These are phyloP conservation scores for Pentamera pediparva DNA, from an alignment of 53 echinoderm and acorn worm species.

Conservation along the genomic window DNA sequence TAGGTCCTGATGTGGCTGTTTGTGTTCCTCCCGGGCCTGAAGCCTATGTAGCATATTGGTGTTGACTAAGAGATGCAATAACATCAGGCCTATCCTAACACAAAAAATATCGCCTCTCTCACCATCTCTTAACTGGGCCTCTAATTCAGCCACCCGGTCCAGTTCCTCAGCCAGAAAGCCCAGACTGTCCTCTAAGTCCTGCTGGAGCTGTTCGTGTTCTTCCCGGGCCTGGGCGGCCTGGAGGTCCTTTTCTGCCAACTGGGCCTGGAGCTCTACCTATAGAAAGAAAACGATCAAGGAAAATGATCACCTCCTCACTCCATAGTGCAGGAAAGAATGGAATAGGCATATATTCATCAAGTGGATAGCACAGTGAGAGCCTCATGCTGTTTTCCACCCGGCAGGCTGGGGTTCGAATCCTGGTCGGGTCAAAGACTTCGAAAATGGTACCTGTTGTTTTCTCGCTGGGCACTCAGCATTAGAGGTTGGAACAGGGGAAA, in stretches of 20 bases:
- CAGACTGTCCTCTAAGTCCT: slow-evolving; percentile 72
- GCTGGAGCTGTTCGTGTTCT: slow-evolving; percentile 43
- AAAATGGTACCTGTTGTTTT: too few relatives aligned
- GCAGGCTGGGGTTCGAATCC: too few relatives aligned
- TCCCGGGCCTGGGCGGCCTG: slow-evolving; percentile 47
- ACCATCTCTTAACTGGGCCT: slow-evolving; percentile 70
- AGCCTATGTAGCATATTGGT: too few relatives aligned
- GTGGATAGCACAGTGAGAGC: too few relatives aligned
- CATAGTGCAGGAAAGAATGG: too few relatives aligned
- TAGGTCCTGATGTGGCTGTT: slow-evolving; percentile 58
- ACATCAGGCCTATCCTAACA: too few relatives aligned
- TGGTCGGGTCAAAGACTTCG: neutral
- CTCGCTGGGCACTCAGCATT: too few relatives aligned
- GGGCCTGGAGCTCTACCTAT: slow-evolving; percentile 58
- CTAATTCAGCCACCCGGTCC: slow-evolving; percentile 60
- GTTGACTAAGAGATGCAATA: neutral
- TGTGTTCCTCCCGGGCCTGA: slow-evolving; percentile 5
- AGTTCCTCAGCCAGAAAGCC: slow-evolving; percentile 70
- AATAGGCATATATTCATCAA: too few relatives aligned
- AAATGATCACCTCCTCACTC: too few relatives aligned
- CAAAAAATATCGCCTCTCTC: too few relatives aligned
- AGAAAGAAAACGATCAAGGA: too few relatives aligned
- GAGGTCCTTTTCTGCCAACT: slow-evolving; percentile 55
- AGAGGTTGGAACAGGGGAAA: too few relatives aligned
- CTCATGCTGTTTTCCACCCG: neutral